Evolutionary conservation across 2,888 invertebrate genomes (phyloP).

Genomic region (Cryptocephalus primarius): DNA sequence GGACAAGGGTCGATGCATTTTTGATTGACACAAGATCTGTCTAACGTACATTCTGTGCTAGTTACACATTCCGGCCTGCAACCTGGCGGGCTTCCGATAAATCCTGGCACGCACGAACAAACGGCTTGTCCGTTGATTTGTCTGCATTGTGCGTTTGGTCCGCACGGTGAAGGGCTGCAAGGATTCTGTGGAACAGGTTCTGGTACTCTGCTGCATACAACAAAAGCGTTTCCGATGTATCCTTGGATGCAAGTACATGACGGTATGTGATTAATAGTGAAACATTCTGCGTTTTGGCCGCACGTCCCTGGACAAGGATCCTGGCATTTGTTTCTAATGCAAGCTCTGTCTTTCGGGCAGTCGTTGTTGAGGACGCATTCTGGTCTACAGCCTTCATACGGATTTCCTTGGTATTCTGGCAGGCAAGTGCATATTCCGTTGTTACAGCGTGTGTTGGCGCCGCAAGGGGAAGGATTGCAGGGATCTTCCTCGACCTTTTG

Average conservation of each 20-base stretch:
- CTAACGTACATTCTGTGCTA: conserved; percentile 57
- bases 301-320: conserved; percentile 54
- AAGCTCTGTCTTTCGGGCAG: conserved; percentile 46
- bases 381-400: conserved; percentile 43
- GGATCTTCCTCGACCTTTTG: conserved; percentile 35
- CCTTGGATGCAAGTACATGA: conserved; percentile 50
- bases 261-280: conserved; percentile 46
- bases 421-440: conserved; percentile 37
- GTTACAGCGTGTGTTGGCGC: conserved; percentile 51
- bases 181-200: conserved; percentile 45
- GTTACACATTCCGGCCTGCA: conserved; percentile 63
- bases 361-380: conserved; percentile 53
- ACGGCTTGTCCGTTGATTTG: conserved; percentile 54
- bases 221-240: conserved; percentile 62
- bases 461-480: conserved; percentile 62
- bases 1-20: conserved; percentile 70
- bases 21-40: conserved; percentile 59
- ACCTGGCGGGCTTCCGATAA: conserved; percentile 59
- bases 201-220: conserved; percentile 47
- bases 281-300: conserved; percentile 49
- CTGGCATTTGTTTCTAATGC: conserved; percentile 47
- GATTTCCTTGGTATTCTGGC: conserved; percentile 40
- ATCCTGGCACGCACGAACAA: conserved; percentile 55
- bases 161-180: conserved; percentile 63
- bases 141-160: conserved; percentile 59